Percentiles rank a stretch among this genome's conserved stretches.
Conservation (phyloP, 2,113 vertebrate genomes). For the Sisor rabdophorus region DNA sequence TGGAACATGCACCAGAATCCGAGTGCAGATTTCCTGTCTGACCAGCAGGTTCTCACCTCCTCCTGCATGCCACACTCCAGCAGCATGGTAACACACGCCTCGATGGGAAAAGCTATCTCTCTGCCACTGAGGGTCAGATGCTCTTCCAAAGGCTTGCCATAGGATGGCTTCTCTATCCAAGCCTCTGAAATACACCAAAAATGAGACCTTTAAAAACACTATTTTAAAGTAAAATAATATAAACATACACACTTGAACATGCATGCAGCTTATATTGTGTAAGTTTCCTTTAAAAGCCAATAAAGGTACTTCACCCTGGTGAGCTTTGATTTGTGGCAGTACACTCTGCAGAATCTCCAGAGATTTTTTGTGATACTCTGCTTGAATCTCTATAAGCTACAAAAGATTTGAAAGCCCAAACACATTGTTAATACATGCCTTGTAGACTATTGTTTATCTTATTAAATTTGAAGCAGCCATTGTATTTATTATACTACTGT, state of each 20-base stretch:
- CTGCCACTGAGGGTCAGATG: constrained; percentile 78
- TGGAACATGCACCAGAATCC: not conserved
- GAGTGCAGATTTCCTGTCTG: not conserved
- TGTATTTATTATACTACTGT: not conserved
- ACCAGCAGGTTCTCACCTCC: constrained; percentile 72
- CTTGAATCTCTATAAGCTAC: constrained; percentile 94
- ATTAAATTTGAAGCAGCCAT: not conserved
- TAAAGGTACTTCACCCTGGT: constrained; percentile 83
- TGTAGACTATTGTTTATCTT: not conserved
- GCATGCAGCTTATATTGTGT: constrained; percentile 12
- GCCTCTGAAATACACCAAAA: constrained; percentile 77
- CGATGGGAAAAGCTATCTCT: constrained; percentile 85
- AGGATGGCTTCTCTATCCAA: constrained; percentile 96
- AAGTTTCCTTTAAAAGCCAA: constrained; percentile 25
- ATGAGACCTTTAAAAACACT: not conserved
- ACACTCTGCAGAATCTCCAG: constrained; percentile 86
- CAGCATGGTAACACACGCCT: constrained; percentile 86
- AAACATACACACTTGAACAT: constrained; percentile 5
- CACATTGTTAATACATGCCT: not conserved
- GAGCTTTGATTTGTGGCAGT: constrained; percentile 96
- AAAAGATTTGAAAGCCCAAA: constrained; percentile 40
- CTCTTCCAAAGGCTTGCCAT: constrained; percentile 89
- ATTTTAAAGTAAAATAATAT: constrained; percentile 4
- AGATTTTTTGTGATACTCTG: constrained; percentile 93
- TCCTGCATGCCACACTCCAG: constrained; percentile 90